Base-by-base conservation (phyloP, 1,140 invertebrate species). In the Lordiphosa collinella region DNA sequence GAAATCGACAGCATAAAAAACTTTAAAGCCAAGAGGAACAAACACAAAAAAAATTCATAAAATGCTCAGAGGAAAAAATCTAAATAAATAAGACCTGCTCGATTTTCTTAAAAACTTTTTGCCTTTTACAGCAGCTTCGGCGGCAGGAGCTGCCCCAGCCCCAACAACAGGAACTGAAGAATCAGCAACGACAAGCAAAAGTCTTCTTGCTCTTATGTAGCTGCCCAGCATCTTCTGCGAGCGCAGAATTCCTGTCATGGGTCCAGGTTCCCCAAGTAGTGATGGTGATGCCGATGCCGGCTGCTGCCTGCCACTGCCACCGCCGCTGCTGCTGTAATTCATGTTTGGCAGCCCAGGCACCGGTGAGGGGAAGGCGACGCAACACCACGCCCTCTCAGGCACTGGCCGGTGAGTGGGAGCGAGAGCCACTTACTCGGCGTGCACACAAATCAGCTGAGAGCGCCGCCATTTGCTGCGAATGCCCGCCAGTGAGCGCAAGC, bases 51-150 rank as follows among this genome's bases (percentile, higher is more conserved):
- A 46, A 25, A 35, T 58, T 49, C 49, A 46, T 25, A 56, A 66
- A 51, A 55, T 47, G 36, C 56, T 53, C 38, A 12, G 47, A 46
- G 48, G 35, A 66, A 70, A 72, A 80, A 75, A 67, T 62, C 50
- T 53, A 79, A 82, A 82, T 82, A 82, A 75, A 75, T 75, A 82
- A 82, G 62, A 75, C 55, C 70, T 82, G 76, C 75, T 75, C 61
- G 66, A 82, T 75, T 71, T 82, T 82, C 71, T 82, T 72, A 59
- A 78, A 79, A 63, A 52, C 25, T 47, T 65, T 62, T 50, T 47
- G 72, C 52, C 60, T 61, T 61, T 57, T 65, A 56, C 49, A 59
- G 36, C 48, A 44, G 36, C 46, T 11, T 14, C 37, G 18, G 43
- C 9, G 25, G 52, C 29, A 52, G 47, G 25, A 37, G 55, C 32